Percentiles rank a stretch among this genome's conserved stretches.
These are phyloP conservation scores for Lepetodrilus schrolli DNA, from an alignment of 2,888 invertebrate genomes.

Conservation along the genomic window DNA sequence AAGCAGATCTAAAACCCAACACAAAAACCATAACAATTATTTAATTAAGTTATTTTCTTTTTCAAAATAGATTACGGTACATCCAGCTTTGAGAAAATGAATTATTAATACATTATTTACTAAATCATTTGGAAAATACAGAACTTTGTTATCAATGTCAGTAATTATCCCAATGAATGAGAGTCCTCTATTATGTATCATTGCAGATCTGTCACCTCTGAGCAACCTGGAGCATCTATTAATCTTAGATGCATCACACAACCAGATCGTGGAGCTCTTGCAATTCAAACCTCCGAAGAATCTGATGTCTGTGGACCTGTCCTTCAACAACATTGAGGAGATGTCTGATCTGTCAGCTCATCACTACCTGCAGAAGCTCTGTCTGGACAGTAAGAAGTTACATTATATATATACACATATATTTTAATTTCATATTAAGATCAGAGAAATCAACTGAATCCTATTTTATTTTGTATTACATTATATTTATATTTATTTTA, in stretches of 20 bases:
- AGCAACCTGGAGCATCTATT: slow-evolving; percentile 67
- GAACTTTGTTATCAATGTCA: no score
- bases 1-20: no score
- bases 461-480: no score
- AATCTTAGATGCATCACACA: slow-evolving; percentile 73
- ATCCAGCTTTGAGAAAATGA: no score
- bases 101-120: no score
- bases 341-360: slow-evolving; percentile 71
- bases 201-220: slow-evolving; percentile 72
- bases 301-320: slow-evolving; percentile 70
- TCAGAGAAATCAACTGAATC: neutral
- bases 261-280: slow-evolving; percentile 67
- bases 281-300: slow-evolving; percentile 72
- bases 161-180: no score
- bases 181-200: no score
- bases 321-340: slow-evolving; percentile 70
- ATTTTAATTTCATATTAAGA: neutral
- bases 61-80: no score
- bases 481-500: no score
- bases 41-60: no score
- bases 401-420: neutral
- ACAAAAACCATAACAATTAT: no score
- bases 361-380: slow-evolving; percentile 65
- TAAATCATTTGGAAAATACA: no score
- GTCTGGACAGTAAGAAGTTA: slow-evolving; percentile 72